A percentile compares a stretch with the other conserved stretches of the same genome.
Evolutionary conservation across 2,797 vertebrate species (phyloP).

Genomic region (Dendrocincla fuliginosa): DNA sequence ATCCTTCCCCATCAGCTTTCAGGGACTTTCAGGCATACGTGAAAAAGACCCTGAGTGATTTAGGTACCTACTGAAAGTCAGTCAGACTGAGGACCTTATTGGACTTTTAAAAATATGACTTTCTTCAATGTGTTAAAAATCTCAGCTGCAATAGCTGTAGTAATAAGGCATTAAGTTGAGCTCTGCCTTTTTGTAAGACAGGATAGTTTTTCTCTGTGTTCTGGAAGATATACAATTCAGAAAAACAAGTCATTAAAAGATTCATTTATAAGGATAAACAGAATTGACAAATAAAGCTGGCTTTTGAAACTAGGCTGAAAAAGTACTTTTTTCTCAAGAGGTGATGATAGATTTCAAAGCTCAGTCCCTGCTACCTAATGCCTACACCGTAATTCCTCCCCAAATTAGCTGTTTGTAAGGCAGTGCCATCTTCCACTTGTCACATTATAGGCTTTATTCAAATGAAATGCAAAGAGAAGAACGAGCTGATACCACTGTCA

Average conservation of each 20-base stretch:
- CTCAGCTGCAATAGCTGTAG: background rate
- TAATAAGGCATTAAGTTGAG: background rate
- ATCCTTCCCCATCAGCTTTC: background rate
- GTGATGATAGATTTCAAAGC: slow-evolving; percentile 21
- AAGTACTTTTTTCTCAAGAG: background rate
- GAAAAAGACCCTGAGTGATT: background rate
- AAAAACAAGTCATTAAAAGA: slow-evolving; percentile 50
- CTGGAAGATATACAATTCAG: background rate
- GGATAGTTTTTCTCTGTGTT: background rate
- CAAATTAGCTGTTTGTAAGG: background rate
- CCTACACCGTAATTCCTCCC: background rate
- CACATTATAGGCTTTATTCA: slow-evolving; percentile 46
- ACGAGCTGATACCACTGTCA: background rate
- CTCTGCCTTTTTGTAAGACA: background rate
- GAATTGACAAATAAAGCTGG: slow-evolving; percentile 22
- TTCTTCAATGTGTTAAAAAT: background rate
- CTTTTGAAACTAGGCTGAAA: slow-evolving; percentile 19
- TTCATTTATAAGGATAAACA: slow-evolving; percentile 28
- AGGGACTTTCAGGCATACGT: background rate
- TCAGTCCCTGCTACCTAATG: background rate
- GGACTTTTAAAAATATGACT: background rate
- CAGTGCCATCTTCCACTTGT: slow-evolving; percentile 37
- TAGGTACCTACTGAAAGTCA: background rate
- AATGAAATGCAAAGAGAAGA: slow-evolving; percentile 31
- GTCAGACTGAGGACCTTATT: background rate